Conservation (phyloP, 2,797 vertebrate genomes). For the Enteromius unitaeniatus region DNA sequence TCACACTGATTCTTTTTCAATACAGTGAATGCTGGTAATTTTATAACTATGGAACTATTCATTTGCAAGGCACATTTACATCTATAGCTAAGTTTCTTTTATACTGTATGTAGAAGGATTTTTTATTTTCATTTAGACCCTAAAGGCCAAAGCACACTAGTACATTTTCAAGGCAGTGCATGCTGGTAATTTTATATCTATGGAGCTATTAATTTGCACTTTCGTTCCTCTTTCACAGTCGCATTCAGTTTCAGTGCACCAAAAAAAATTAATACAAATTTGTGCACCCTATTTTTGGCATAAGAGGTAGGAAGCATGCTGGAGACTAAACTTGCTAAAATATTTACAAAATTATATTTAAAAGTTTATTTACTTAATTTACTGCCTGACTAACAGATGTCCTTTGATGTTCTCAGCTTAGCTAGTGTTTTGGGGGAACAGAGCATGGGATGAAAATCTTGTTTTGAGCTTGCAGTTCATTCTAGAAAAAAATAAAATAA, state of each 20-base stretch:
- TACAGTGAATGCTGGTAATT: background rate
- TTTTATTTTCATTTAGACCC: background rate
- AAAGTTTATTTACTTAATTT: background rate
- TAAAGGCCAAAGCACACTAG: background rate
- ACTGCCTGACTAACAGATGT: background rate
- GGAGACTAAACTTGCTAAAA: background rate
- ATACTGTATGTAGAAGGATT: background rate
- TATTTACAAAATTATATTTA: background rate
- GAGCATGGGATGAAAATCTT: background rate
- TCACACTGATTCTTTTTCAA: background rate
- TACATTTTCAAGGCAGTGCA: background rate
- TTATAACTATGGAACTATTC: background rate
- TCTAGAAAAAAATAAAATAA: background rate
- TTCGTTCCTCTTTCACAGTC: background rate
- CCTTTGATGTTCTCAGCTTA: background rate
- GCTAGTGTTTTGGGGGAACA: background rate
- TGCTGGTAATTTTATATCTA: background rate
- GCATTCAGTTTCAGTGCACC: background rate
- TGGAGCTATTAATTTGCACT: constrained; percentile 10
- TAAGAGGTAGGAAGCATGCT: background rate
- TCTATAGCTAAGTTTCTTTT: background rate
- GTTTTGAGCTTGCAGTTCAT: background rate
- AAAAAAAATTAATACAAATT: constrained; percentile 17
- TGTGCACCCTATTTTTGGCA: background rate
- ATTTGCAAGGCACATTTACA: background rate